Base-by-base conservation (phyloP, 2,113 vertebrate genomes). In the Vireo altiloquus region DNA sequence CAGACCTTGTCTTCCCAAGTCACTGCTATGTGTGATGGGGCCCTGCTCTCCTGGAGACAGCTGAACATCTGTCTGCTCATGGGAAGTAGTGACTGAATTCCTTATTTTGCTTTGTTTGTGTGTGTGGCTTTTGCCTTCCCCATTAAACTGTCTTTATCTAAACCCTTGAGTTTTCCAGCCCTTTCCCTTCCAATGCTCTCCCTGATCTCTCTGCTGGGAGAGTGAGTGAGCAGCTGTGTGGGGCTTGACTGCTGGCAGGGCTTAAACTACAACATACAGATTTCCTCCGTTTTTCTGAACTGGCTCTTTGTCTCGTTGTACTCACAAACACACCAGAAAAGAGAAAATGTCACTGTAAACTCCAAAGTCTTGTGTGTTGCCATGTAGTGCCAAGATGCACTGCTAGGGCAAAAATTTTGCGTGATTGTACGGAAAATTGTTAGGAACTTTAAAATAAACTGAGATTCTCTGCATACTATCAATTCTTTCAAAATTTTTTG, bases 21-120 rank as follows among this genome's bases (percentile, higher is more conserved):
- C 31, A 9, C 25, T 50, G 61, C 20, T 50, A 25, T 0, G 0
- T 50, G 31, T 42, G 31, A 50, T 25, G 25, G 35, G 13, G 3
- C 35, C 11, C 31, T 42, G 16, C 1, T 50, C 9, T 59, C 35
- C 71, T 21, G 13, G 35, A 59, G 16, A 31, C 27, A 31, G 21
- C 21, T 37, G 53, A 52, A 27, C 44, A 68, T 17, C 21, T 44
- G 25, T 25, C 71, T 76, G 35, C 21, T 31, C 16, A 6, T 35
- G 52, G 61, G 37, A 86, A 50, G 15, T 7, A 42, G 16, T 59
- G 35, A 50, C 17, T 33, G 27, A 59, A 68, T 59, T 52, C 44
- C 27, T 68, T 68, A 14, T 50, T 50, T 35, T 35, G 9, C 30
- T 76, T 35, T 66, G 31, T 25, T 15, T 31, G 14, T 37, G 11